Percentiles rank a stretch among this genome's conserved stretches.
phyloP scores from a whole-genome alignment of 2,888 invertebrate species.

The Petrophora chlorosata region DNA sequence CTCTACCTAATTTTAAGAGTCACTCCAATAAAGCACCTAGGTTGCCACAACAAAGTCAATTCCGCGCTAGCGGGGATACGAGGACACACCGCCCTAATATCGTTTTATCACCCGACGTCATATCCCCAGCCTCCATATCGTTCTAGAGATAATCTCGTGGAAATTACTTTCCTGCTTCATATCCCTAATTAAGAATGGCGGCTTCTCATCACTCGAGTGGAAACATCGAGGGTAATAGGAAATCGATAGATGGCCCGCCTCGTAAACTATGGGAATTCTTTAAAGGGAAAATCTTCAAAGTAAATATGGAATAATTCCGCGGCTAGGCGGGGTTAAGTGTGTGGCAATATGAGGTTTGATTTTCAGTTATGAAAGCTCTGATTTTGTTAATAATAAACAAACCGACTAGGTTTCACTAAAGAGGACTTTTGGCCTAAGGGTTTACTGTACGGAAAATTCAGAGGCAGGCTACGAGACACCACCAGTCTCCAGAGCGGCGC shows the following conservation, averaged over 20 bases:
- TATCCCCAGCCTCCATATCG: slow-evolving; percentile 31
- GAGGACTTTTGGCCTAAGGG: too few relatives aligned
- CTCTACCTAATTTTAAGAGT: too few relatives aligned
- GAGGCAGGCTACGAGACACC: too few relatives aligned
- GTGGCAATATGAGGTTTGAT: too few relatives aligned
- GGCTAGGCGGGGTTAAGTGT: background rate
- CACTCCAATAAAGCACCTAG: too few relatives aligned
- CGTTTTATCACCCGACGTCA: slow-evolving; percentile 23
- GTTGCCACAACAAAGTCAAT: slow-evolving; percentile 19
- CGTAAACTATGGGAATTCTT: slow-evolving; percentile 55
- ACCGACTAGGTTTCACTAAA: too few relatives aligned
- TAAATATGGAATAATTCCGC: slow-evolving; percentile 5
- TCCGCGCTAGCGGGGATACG: slow-evolving; percentile 13
- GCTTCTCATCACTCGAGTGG: slow-evolving; percentile 51
- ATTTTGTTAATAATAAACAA: too few relatives aligned
- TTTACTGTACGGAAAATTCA: too few relatives aligned
- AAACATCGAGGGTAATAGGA: slow-evolving; percentile 58
- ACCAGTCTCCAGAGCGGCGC: too few relatives aligned
- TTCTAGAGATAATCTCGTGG: slow-evolving; percentile 51
- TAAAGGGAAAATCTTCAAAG: slow-evolving; percentile 42
- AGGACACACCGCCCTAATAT: slow-evolving; percentile 21
- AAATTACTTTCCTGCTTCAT: slow-evolving; percentile 74
- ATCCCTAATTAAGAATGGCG: slow-evolving; percentile 70
- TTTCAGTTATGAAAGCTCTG: too few relatives aligned
- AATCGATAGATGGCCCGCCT: slow-evolving; percentile 57